Evolutionary conservation across 1,140 invertebrate species (phyloP).

Genomic region (Gryllus bimaculatus): DNA sequence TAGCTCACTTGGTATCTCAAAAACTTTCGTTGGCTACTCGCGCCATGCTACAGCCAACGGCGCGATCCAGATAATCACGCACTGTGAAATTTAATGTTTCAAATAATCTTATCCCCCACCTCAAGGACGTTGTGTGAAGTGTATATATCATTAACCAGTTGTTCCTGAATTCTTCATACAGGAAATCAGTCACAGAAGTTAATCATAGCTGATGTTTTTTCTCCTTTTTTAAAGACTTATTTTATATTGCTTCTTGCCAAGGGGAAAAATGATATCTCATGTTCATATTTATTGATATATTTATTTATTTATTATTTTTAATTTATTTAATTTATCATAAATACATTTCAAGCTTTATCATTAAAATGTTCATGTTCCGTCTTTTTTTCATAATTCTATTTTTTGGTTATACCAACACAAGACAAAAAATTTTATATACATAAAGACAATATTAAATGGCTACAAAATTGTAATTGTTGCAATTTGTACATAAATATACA

Average conservation of each 20-base stretch:
- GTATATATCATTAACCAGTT: no score
- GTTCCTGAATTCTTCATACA: no score
- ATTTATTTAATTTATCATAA: neutral
- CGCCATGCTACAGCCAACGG: conserved; percentile 55
- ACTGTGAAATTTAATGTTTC: no score
- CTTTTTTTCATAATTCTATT: no score
- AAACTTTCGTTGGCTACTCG: conserved; percentile 64
- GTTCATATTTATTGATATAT: conserved; percentile 9
- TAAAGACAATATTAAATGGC: neutral
- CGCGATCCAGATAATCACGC: conserved; percentile 16
- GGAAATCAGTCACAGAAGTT: no score
- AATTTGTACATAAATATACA: neutral
- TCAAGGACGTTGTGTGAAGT: no score
- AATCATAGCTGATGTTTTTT: neutral
- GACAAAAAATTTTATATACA: neutral
- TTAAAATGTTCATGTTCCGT: neutral
- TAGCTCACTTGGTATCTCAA: conserved; percentile 70
- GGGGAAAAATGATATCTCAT: neutral
- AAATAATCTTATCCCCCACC: no score
- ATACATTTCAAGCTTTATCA: neutral
- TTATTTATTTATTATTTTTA: conserved; percentile 12
- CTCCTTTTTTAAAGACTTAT: neutral
- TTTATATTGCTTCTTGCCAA: no score
- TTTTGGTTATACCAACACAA: no score
- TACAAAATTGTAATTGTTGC: neutral